A percentile compares a stretch with the other conserved stretches of the same genome.
phyloP scores from a whole-genome alignment of 2,888 invertebrate species.

The Drosophila leonis region DNA sequence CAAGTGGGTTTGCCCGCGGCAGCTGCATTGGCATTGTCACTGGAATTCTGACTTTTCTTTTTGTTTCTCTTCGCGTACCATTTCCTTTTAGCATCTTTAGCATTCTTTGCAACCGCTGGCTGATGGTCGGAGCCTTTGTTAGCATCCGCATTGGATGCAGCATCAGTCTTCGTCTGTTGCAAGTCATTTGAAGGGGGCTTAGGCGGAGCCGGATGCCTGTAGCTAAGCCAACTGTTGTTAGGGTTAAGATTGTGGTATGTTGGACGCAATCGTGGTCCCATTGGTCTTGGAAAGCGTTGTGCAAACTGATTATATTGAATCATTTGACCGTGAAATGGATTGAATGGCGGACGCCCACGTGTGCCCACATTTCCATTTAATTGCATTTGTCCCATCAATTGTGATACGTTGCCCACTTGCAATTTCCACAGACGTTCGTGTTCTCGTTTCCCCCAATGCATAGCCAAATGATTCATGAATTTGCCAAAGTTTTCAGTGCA shows the following conservation, averaged over 20 bases:
- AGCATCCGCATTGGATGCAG: neutral
- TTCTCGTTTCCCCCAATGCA: conserved; percentile 32
- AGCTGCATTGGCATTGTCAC: neutral
- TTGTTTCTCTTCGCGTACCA: neutral
- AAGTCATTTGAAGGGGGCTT: neutral
- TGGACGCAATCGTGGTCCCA: neutral
- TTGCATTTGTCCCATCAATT: conserved; percentile 6
- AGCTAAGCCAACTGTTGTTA: neutral
- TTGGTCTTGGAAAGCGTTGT: neutral
- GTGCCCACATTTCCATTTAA: neutral
- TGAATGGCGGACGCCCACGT: neutral
- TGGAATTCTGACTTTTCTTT: neutral
- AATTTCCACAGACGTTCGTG: neutral
- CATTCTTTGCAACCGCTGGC: neutral
- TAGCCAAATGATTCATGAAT: conserved; percentile 29
- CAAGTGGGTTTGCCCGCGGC: neutral
- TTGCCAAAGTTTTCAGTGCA: conserved; percentile 3
- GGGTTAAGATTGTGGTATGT: neutral
- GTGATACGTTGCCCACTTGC: neutral
- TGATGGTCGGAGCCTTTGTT: neutral
- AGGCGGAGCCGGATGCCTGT: neutral
- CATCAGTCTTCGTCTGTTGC: neutral
- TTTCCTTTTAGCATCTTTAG: conserved; percentile 16
- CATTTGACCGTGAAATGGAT: neutral
- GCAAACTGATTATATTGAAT: neutral